A percentile compares a stretch with the other conserved stretches of the same genome.
Evolutionary conservation across 2,797 vertebrate species (phyloP).

Genomic region (Typhlichthys subterraneus): DNA sequence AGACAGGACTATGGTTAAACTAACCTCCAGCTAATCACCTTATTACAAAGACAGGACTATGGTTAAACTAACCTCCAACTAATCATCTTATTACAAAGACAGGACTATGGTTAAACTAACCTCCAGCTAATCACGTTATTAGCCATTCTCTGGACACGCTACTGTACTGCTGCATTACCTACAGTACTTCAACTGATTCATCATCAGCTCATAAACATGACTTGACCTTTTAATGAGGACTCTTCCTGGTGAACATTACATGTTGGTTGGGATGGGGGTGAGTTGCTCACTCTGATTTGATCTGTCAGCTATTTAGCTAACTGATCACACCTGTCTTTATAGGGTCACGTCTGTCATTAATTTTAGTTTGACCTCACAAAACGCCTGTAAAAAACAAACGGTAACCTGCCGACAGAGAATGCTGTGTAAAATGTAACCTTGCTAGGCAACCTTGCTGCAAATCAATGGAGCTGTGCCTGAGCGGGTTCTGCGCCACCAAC

Average conservation of each 20-base stretch:
- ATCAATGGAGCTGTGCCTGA: conserved; percentile 24
- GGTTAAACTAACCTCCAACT: background rate
- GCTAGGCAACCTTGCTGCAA: conserved; percentile 36
- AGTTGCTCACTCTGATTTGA: conserved; percentile 47
- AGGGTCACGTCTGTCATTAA: conserved; percentile 68
- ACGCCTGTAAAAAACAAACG: conserved; percentile 62
- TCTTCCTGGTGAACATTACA: conserved; percentile 43
- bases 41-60: conserved; percentile 68
- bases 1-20: conserved; percentile 55
- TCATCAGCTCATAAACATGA: conserved; percentile 70
- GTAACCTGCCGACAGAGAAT: conserved; percentile 44
- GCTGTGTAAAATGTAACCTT: conserved; percentile 74
- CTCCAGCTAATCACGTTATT: conserved; percentile 37
- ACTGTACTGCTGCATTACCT: conserved; percentile 48
- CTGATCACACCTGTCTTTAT: conserved; percentile 67
- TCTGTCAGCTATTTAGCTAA: conserved; percentile 60
- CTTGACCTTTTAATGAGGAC: conserved; percentile 66
- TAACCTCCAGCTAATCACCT: too few relatives aligned
- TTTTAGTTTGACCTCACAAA: conserved; percentile 76
- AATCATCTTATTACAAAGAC: conserved; percentile 60
- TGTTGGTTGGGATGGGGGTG: conserved; percentile 28
- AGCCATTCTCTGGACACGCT: conserved; percentile 52
- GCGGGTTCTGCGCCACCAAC: conserved; percentile 26
- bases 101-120: conserved; percentile 42
- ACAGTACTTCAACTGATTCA: conserved; percentile 37